A percentile compares a stretch with the other conserved stretches of the same genome.
phyloP scores from a whole-genome alignment of 2,888 invertebrate genomes.

The Archaeoteleia sp. region DNA sequence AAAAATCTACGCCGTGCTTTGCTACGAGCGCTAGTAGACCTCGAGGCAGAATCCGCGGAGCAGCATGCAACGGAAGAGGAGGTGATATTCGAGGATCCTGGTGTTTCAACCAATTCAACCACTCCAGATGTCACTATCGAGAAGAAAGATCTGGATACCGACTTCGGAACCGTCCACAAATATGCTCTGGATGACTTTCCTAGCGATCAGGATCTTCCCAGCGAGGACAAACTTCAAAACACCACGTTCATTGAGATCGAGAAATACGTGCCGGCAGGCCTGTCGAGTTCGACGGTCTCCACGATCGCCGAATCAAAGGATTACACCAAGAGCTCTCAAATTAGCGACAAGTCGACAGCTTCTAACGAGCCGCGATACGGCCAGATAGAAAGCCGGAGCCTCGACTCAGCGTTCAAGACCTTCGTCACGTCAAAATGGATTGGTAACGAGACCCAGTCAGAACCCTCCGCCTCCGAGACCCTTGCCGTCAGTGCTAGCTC shows the following conservation, averaged over 20 bases:
- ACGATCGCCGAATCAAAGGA: constrained; percentile 56
- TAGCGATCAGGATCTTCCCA: constrained; percentile 64
- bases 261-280: constrained; percentile 56
- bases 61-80: constrained; percentile 71
- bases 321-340: constrained; percentile 61
- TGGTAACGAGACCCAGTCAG: constrained; percentile 56
- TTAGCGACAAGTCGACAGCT: constrained; percentile 54
- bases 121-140: constrained; percentile 55
- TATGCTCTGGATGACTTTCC: constrained; percentile 66
- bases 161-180: constrained; percentile 56
- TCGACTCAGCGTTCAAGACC: constrained; percentile 7
- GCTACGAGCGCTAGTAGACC: constrained; percentile 84
- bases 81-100: too few species aligned
- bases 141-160: constrained; percentile 57
- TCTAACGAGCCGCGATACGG: constrained; percentile 56
- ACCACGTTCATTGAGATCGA: constrained; percentile 67
- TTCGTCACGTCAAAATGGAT: constrained; percentile 13
- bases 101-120: too few species aligned
- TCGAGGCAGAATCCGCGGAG: constrained; percentile 80
- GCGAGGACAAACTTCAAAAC: constrained; percentile 72
- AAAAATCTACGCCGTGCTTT: constrained; percentile 85
- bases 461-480: constrained; percentile 56
- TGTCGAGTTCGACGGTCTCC: constrained; percentile 15
- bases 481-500: constrained; percentile 65
- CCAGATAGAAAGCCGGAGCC: constrained; percentile 38